Base-by-base conservation (phyloP, 2,113 vertebrate species). In the Cyphomyrus discorhynchus region DNA sequence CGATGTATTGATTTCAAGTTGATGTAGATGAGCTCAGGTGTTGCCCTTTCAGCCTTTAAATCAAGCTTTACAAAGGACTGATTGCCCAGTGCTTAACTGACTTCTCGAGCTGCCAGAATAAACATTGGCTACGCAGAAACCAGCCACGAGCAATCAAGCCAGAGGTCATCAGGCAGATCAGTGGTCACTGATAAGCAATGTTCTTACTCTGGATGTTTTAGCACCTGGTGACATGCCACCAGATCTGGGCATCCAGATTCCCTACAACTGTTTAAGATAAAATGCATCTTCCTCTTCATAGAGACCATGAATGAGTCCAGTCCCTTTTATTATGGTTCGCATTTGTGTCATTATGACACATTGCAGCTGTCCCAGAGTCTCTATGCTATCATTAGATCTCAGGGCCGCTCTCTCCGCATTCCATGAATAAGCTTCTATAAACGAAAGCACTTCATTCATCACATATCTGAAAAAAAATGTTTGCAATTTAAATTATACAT, bases 401-500 rank as follows among this genome's bases (percentile, higher is more conserved):
- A 11, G 19, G 17, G 13, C 19, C 13, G 70, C 15, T 80, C 45
- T 21, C 45, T 31, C 24, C 52, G 4, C 8, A 27, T 49, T 21
- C 70, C 50, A 42, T 9, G 49, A 80, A 70, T 52, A 21, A 46
- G 19, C 45, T 19, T 80, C 49, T 50, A 10, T 74, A 17, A n/a
- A 89, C 19, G 0, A 89, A 24, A 21, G 24, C 58, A 66, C 15
- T 66, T 19, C 21, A 66, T 45, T 42, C 35, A 10, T 49, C 87
- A 66, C 53, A 46, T 88, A 45, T 62, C 17, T 88, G 53, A 2
- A 66, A 62, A 62, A 52, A 88, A 35, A 80, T 74, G 31, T 49
- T 74, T n/a, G 47, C 58, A 74, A 27, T 66, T 88, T 84, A 84
- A 74, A 50, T 42, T 47, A 49, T 77, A 89, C 27, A 80, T 74